Evolutionary conservation across 2,888 invertebrate species (phyloP).

Genomic region (Sarcophaga rosellei): DNA sequence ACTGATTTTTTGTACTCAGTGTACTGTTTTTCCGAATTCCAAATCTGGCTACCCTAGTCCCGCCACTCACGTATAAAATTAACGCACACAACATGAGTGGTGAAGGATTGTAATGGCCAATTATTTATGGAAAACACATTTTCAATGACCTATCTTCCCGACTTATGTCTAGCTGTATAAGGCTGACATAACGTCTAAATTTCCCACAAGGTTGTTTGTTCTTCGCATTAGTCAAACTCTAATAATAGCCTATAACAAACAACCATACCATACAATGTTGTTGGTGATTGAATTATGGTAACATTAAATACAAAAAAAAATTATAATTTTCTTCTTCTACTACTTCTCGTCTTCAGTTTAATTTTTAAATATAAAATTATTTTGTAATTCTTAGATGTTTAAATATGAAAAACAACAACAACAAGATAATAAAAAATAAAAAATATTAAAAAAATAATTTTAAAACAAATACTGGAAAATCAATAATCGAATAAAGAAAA

Average conservation of each 20-base stretch:
- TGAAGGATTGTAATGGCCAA: no score
- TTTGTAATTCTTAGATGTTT: neutral
- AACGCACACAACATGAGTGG: no score
- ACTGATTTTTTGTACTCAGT: no score
- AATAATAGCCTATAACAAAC: constrained; percentile 9
- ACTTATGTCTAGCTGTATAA: no score
- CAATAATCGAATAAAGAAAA: constrained; percentile 21
- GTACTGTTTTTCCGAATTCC: no score
- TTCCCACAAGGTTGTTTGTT: neutral
- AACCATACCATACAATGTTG: constrained; percentile 31
- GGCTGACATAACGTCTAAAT: neutral
- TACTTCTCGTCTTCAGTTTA: neutral
- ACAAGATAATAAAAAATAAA: neutral
- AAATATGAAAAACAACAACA: constrained; percentile 16
- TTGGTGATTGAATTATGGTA: constrained; percentile 56
- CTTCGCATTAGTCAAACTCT: neutral
- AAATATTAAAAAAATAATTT: no score
- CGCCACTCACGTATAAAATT: no score
- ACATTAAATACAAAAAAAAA: constrained; percentile 48
- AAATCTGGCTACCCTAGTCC: no score
- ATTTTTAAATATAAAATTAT: neutral
- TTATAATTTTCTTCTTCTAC: constrained; percentile 33
- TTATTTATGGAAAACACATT: no score
- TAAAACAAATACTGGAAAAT: neutral
- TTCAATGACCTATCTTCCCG: no score